A percentile compares a stretch with the other conserved stretches of the same genome.
These are phyloP conservation scores for Lerista edwardsae DNA, from an alignment of 2,797 vertebrate species.

Conservation along the genomic window DNA sequence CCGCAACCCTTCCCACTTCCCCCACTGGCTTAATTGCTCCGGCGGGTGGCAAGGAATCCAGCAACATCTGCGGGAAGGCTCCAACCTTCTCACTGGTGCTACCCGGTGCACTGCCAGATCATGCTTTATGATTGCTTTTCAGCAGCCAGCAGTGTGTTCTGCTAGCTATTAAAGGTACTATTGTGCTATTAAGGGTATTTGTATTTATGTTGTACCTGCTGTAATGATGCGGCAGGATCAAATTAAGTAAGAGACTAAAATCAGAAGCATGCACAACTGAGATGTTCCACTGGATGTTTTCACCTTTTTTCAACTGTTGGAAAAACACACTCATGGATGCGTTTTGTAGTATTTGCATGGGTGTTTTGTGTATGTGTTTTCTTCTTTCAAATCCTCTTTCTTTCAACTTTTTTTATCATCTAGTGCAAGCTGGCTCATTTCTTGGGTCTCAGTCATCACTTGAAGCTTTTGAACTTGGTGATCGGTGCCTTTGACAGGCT, in stretches of 20 bases:
- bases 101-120: too few relatives aligned
- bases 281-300: neutral
- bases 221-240: neutral
- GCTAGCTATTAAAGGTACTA: too few relatives aligned
- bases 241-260: neutral
- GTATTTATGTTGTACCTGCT: neutral
- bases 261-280: neutral
- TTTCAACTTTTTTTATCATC: neutral
- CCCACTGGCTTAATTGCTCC: too few relatives aligned
- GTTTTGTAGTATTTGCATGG: neutral
- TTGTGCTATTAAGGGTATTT: neutral
- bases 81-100: too few relatives aligned
- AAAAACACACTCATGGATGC: neutral
- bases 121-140: too few relatives aligned
- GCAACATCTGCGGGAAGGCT: too few relatives aligned
- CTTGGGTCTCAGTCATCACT: constrained; percentile 82
- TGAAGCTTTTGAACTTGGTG: constrained; percentile 74
- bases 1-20: too few relatives aligned
- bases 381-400: neutral
- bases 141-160: too few relatives aligned
- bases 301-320: neutral
- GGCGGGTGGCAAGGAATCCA: too few relatives aligned
- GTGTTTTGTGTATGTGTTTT: neutral
- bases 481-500: constrained; percentile 72
- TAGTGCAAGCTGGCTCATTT: constrained; percentile 83